Base-by-base conservation (phyloP, 2,797 vertebrate species). In the Sebastes nivosus region DNA sequence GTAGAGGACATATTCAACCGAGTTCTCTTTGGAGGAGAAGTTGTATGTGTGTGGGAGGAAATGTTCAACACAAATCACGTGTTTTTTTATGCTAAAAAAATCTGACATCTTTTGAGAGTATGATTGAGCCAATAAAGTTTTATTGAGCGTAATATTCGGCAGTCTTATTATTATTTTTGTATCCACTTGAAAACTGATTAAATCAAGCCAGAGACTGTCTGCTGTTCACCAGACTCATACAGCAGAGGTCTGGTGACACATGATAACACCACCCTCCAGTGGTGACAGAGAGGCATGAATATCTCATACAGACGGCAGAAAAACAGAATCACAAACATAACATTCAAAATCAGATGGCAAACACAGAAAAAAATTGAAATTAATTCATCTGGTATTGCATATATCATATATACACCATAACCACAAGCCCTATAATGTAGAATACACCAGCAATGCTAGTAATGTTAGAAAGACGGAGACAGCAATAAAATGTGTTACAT, bases 221-320 rank as follows among this genome's bases (percentile, higher is more conserved):
- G 36, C 36, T 38, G 36, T 38, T 38, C 36, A 38, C 0, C 36
- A 38, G 9, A 30, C 7, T 81, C 27, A 1, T 52, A 3, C 27
- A 46, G 12, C 4, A 1, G 16, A 42, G 20, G 29, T 54, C 50
- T 46, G 67, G 6, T 30, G 24, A 18, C 8, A 22, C 29, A 16
- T 12, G 36, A 27, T 24, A 57, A 66, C 67, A 75, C 8, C 50
- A 2, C 57, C 29, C 72, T 80, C 76, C 5, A 36, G 67, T 76
- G 82, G 72, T 20, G 32, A 22, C 18, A 50, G 14, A 2, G 5
- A 54, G 30, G 11, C 22, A 76, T 38, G 7, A 11, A 36, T n/a
- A 57, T 20, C n/a, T 72, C 10, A 12, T n/a, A 3, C 6, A n/a
- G 18, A 22, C 14, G 8, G 8, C 32, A 36, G 13, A 27, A 55